Base-by-base conservation (phyloP, 2,797 vertebrate genomes). In the Myotis vivesi region DNA sequence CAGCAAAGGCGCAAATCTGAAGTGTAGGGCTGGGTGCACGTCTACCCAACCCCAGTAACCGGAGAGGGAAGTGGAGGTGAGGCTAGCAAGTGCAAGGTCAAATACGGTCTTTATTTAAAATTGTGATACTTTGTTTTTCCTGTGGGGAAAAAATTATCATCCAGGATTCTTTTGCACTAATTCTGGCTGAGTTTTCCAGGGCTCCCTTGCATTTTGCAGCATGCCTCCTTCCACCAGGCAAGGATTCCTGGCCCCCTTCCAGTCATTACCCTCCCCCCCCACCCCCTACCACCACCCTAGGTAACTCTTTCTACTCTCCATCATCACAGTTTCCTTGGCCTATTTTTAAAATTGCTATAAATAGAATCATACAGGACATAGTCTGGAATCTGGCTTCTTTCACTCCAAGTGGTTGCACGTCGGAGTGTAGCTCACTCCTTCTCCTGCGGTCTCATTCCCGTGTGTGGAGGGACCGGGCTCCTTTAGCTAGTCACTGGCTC, bases 321-420 rank as follows among this genome's bases (percentile, higher is more conserved):
- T 64, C 82, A 25, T 62, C 55, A 41, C 69, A 19, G 19, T 17
- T 72, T 41, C 25, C 5, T 49, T n/a, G 30, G 64, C 76, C 81
- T 83, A 4, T 51, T 89, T 66, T 92, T 11, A 19, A 79, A 86
- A 82, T 3, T 2, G 28, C 41, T 66, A 38, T 64, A 72, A 89
- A 89, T 71, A 76, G 79, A 77, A 79, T 53, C 20, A 16, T 19
- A n/a, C 19, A 72, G 15, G 38, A 38, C n/a, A 6, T 0, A 13
- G 23, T 55, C 28, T 59, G 20, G 68, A 44, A 73, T 33, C 55
- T 36, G 49, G 33, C 55, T 51, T 22, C 72, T 62, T 53, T n/a
- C 16, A 16, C 77, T 5, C 44, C 20, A 3, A 9, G 79, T 11
- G 2, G 44, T 38, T 2, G 12, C 8, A 0, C 0, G 5, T 51